Evolutionary conservation across 2,113 vertebrate genomes (phyloP).

Genomic region (Pygathrix nemaeus): DNA sequence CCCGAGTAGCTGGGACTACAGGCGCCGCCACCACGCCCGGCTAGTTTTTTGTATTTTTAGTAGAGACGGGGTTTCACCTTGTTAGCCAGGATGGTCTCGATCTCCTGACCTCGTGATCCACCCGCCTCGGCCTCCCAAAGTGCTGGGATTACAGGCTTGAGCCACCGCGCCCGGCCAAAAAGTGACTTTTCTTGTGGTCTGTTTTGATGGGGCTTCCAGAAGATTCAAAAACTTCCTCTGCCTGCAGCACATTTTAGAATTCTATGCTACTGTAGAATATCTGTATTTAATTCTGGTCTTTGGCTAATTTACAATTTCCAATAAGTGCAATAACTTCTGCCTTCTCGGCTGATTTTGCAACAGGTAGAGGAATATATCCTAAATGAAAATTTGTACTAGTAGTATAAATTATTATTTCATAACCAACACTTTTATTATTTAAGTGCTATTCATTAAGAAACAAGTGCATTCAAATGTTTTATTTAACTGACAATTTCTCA

Average conservation of each 20-base stretch:
- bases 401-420: background rate
- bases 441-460: background rate
- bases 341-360: background rate
- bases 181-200: background rate
- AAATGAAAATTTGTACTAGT: background rate
- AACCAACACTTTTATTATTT: background rate
- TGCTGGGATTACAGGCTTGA: no score
- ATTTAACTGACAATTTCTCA: background rate
- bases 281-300: background rate
- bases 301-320: background rate
- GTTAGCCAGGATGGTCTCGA: no score
- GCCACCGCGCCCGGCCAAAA: no score
- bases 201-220: accelerated
- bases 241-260: background rate
- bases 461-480: background rate
- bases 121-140: no score
- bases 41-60: no score
- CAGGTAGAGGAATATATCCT: background rate
- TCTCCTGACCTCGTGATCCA: no score
- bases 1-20: no score
- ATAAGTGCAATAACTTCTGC: background rate
- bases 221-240: background rate
- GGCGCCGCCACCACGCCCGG: no score
- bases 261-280: accelerated
- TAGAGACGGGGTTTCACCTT: no score